Conservation (phyloP, 2,797 vertebrate genomes). For the Ctenosaura bakeri region DNA sequence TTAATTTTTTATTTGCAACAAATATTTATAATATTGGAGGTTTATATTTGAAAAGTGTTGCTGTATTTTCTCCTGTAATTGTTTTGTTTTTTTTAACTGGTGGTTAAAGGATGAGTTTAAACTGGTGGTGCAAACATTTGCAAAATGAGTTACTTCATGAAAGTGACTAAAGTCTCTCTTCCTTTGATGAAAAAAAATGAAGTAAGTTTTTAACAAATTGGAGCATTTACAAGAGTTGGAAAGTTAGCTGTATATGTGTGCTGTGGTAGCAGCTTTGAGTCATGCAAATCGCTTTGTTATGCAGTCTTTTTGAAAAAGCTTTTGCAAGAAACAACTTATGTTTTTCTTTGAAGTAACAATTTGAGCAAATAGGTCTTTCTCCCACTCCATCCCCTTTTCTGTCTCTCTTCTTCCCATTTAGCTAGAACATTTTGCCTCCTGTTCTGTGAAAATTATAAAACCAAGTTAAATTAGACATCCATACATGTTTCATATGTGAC, state of each 20-base stretch:
- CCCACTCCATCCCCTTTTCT: not conserved
- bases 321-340: not conserved
- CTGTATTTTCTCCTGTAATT: constrained; percentile 83
- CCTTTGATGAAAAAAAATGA: constrained; percentile 47
- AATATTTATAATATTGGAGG: constrained; percentile 56
- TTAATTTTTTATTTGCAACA: constrained; percentile 71
- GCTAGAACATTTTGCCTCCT: constrained; percentile 39
- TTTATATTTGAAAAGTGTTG: constrained; percentile 71
- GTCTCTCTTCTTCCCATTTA: not conserved
- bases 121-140: constrained; percentile 34
- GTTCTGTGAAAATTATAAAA: constrained; percentile 20
- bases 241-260: constrained; percentile 9
- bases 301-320: constrained; percentile 14
- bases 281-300: not conserved
- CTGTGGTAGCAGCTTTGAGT: constrained; percentile 36
- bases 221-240: constrained; percentile 32
- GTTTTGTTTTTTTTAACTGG: constrained; percentile 81
- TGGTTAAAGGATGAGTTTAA: constrained; percentile 64
- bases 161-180: not conserved
- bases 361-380: constrained; percentile 39
- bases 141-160: constrained; percentile 28
- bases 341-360: constrained; percentile 22
- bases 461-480: constrained; percentile 41
- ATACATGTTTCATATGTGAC: constrained; percentile 30
- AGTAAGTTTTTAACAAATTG: constrained; percentile 25